Base-by-base conservation (phyloP, 2,888 invertebrate species). In the Drosophila recens region DNA sequence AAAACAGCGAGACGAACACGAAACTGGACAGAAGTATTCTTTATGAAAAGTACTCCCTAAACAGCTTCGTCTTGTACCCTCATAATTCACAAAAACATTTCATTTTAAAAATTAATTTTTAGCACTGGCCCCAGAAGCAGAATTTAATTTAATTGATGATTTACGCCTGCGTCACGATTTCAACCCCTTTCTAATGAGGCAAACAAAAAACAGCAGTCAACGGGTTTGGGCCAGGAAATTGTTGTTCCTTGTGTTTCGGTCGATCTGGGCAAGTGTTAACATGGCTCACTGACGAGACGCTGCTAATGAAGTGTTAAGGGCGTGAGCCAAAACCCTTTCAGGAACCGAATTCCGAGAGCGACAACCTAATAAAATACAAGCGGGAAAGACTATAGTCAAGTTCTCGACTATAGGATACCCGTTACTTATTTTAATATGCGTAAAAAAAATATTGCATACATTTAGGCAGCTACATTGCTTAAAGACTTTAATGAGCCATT, bases 111-210 rank as follows among this genome's bases (percentile, higher is more conserved):
- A 84, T 84, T 87, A 81, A 87, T 82, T 79, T 82, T 72, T 64
- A 78, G 59, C 79, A 68, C 71, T 78, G 75, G 67, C 72, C 87
- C 87, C 84, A 40, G 46, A 74, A 72, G 87, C 66, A 75, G 75
- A 82, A 79, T 87, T 79, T 85, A 72, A 87, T 80, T 87, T 87
- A 85, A 85, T 85, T 87, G 88, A 82, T 87, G 83, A 79, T 82
- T 88, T 85, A 73, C 79, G 72, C 53, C 53, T 51, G 54, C 66
- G 74, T 76, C 82, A 72, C 68, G 74, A 63, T 70, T 43, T n/a
- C 65, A 65, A 78, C 80, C 81, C 73, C 73, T 70, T 80, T 71
- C 83, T 76, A 80, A 80, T 80, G 77, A 80, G 82, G 36, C 61
- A 3, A 9, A 10, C 17, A 40, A 43, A 3, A 11, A 6, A 13